Evolutionary conservation across 2,888 invertebrate species (phyloP).

Genomic region (Acrocyrtus sp.): DNA sequence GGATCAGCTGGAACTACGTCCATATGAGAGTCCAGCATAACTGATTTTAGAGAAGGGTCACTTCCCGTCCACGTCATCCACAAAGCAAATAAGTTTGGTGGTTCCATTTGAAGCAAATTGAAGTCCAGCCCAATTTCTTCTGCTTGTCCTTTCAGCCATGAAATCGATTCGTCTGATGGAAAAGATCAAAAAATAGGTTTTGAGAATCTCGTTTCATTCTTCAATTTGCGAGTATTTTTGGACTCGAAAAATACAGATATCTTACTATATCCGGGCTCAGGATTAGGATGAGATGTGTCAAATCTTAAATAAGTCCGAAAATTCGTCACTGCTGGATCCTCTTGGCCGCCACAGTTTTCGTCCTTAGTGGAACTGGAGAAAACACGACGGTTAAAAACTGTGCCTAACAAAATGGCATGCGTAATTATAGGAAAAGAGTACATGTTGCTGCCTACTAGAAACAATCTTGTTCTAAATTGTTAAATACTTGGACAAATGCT

Average conservation of each 20-base stretch:
- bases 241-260: background rate
- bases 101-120: constrained; percentile 28
- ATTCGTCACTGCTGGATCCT: constrained; percentile 74
- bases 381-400: too few species aligned
- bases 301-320: constrained; percentile 87
- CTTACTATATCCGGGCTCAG: constrained; percentile 76
- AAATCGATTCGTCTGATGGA: constrained; percentile 6
- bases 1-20: constrained; percentile 96
- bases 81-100: constrained; percentile 44
- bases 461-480: too few species aligned
- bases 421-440: too few species aligned
- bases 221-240: background rate
- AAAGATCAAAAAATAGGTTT: background rate
- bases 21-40: constrained; percentile 94
- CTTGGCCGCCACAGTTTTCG: too few species aligned
- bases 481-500: too few species aligned
- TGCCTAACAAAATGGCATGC: too few species aligned
- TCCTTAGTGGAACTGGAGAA: too few species aligned
- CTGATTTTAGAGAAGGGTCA: constrained; percentile 75
- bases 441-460: too few species aligned
- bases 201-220: background rate
- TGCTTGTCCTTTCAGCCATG: constrained; percentile 48
- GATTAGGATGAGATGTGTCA: constrained; percentile 86
- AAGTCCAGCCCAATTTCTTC: constrained; percentile 44
- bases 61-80: constrained; percentile 85